phyloP scores from a whole-genome alignment of 2,797 vertebrate species.

The Erethizon dorsatum region DNA sequence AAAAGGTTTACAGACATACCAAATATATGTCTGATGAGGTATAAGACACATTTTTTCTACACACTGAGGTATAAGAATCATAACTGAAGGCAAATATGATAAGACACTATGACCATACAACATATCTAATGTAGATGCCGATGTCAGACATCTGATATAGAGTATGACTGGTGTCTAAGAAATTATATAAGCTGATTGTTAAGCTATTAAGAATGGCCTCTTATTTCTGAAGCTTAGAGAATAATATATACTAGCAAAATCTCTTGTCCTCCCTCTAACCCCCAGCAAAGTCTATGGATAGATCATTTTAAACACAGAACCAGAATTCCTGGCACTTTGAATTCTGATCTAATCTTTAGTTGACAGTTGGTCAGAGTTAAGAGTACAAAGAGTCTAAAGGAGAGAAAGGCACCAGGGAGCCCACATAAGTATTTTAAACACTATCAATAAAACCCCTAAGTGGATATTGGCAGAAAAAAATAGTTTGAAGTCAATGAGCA shows the following conservation, averaged over 20 bases:
- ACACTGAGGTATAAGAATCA: neutral
- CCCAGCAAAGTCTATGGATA: neutral
- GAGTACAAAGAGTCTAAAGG: neutral
- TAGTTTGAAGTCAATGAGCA: neutral
- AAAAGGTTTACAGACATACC: neutral
- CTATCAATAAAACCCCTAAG: neutral
- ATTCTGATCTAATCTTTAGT: neutral
- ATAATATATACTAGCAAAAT: neutral
- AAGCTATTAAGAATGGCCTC: neutral
- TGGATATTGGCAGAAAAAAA: slow-evolving; percentile 18
- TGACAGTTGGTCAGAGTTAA: neutral
- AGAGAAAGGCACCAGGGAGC: neutral
- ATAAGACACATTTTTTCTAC: neutral
- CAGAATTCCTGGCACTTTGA: neutral
- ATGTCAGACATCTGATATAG: neutral
- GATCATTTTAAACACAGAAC: slow-evolving; percentile 40
- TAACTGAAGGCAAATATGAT: neutral
- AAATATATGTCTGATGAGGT: neutral
- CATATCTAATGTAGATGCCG: neutral
- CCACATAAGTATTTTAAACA: slow-evolving; percentile 29
- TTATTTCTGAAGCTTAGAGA: neutral
- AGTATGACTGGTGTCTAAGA: neutral
- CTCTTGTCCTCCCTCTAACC: too few relatives aligned
- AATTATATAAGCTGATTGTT: neutral
- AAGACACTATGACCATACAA: neutral